Conservation (phyloP, 2,888 invertebrate genomes). For the Acanthopleura granulata region DNA sequence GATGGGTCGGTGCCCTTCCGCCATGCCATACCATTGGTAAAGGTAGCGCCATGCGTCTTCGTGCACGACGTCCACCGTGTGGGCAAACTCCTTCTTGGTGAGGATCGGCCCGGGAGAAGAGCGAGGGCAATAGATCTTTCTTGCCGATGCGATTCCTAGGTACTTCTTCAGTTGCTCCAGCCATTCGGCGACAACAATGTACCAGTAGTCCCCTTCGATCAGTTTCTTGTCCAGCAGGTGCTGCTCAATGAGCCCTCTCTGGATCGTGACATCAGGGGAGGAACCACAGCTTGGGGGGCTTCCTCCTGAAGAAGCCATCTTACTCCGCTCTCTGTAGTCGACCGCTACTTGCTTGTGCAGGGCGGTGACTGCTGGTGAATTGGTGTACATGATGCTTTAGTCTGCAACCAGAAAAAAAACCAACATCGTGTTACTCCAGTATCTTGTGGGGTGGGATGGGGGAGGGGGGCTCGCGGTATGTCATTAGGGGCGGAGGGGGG, state of each 20-base stretch:
- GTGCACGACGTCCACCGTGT: slow-evolving; percentile 60
- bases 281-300: background rate
- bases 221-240: slow-evolving; percentile 47
- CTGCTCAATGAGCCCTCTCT: slow-evolving; percentile 56
- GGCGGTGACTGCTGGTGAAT: background rate
- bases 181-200: slow-evolving; percentile 62
- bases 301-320: slow-evolving; percentile 4
- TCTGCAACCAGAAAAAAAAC: background rate
- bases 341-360: slow-evolving; percentile 8
- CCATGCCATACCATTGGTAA: slow-evolving; percentile 58
- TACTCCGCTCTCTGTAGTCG: slow-evolving; percentile 13
- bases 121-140: slow-evolving; percentile 58
- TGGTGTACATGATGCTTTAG: slow-evolving; percentile 7
- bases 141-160: slow-evolving; percentile 49
- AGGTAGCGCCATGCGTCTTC: slow-evolving; percentile 57
- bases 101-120: slow-evolving; percentile 56
- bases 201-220: slow-evolving; percentile 63
- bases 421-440: background rate
- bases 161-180: slow-evolving; percentile 59
- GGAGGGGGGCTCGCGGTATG: too few species aligned
- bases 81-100: slow-evolving; percentile 57
- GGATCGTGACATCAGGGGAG: slow-evolving; percentile 50
- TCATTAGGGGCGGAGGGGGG: too few species aligned
- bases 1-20: slow-evolving; percentile 60
- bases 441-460: too few species aligned